A percentile compares a stretch with the other conserved stretches of the same genome.
Conservation (phyloP, 2,113 vertebrate genomes). For the Pygoscelis antarcticus region DNA sequence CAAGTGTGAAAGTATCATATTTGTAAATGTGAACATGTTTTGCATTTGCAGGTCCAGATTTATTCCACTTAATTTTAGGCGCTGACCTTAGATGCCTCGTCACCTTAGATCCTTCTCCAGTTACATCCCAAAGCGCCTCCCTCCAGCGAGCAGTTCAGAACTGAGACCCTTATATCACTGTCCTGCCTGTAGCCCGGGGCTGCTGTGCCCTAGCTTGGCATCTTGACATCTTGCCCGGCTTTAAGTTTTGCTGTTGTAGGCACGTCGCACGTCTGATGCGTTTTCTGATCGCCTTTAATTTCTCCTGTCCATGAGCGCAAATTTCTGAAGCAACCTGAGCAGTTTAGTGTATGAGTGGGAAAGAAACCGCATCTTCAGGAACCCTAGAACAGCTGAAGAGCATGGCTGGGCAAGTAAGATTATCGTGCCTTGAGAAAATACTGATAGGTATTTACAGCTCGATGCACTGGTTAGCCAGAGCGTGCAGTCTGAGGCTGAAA, state of each 20-base stretch:
- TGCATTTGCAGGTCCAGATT: neutral
- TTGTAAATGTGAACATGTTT: neutral
- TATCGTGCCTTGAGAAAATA: neutral
- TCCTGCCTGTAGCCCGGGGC: neutral
- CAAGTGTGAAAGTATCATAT: neutral
- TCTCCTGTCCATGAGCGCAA: neutral
- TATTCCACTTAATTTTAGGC: constrained; percentile 40
- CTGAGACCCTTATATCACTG: neutral
- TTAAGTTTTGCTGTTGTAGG: neutral
- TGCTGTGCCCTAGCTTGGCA: neutral
- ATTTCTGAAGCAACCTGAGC: neutral
- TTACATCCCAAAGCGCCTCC: neutral
- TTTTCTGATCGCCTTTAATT: neutral
- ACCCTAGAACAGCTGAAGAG: neutral
- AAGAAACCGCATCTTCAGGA: neutral
- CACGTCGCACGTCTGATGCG: accelerated
- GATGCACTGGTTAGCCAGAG: neutral
- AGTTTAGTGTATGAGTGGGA: neutral
- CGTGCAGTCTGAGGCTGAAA: neutral
- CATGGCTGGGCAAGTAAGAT: neutral
- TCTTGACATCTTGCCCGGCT: neutral
- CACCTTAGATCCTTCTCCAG: neutral
- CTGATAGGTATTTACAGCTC: neutral
- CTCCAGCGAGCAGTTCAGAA: neutral
- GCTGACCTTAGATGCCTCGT: neutral